Conservation (phyloP, 2,888 invertebrate species). For the Neoscelio sp. region DNA sequence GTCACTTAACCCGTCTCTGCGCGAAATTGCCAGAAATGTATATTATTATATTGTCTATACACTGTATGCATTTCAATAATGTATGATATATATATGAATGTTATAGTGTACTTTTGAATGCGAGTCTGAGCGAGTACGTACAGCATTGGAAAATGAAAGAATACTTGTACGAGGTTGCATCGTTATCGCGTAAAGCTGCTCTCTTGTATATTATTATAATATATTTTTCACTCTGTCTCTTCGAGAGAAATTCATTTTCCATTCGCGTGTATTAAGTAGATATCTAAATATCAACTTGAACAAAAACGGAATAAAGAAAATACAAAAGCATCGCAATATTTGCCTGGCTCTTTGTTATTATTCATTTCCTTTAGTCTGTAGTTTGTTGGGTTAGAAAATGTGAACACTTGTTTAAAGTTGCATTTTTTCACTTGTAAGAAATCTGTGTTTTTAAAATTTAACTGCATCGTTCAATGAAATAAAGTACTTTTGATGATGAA, state of each 20-base stretch:
- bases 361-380: constrained; percentile 1
- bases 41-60: constrained; percentile 19
- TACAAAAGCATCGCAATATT: no score
- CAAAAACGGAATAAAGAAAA: background rate
- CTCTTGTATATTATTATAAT: constrained; percentile 45
- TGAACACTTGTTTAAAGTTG: no score
- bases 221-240: constrained; percentile 51
- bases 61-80: constrained; percentile 20
- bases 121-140: constrained; percentile 8
- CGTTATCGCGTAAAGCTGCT: constrained; percentile 33
- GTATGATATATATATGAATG: constrained; percentile 37
- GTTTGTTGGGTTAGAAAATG: no score
- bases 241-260: constrained; percentile 32
- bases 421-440: no score
- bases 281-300: constrained; percentile 19
- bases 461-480: no score
- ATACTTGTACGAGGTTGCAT: constrained; percentile 23
- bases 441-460: no score
- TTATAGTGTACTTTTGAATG: constrained; percentile 30
- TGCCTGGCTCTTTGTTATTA: no score
- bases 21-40: constrained; percentile 24
- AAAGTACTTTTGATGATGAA: no score
- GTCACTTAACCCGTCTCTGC: constrained; percentile 8
- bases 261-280: constrained; percentile 37
- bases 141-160: constrained; percentile 8